Base-by-base conservation (phyloP, 2,888 invertebrate genomes). In the Adelphocoris suturalis region DNA sequence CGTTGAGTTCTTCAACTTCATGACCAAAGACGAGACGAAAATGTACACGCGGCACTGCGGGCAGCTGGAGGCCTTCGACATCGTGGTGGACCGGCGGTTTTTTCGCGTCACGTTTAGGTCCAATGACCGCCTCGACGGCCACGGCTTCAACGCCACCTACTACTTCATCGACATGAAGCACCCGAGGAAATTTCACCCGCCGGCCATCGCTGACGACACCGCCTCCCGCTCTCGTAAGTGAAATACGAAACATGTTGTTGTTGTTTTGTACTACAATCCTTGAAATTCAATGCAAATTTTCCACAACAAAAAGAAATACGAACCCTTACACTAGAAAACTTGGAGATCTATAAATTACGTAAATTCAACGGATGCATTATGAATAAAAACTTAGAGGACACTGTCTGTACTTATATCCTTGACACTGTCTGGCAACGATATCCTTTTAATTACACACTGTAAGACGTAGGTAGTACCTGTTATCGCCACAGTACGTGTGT, bases 81-180 rank as follows among this genome's bases (percentile, higher is more conserved):
- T 97, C 76, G 96, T 96, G 92, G 98, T 98, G 12, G 98, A 98
- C 93, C 95, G 97, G 90, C 96, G 97, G 92, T 99, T 98, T 94
- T 99, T 99, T 94, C 96, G 98, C 92, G 97, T 99, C 85, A 97
- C 98, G 9, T 99, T 99, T 94, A 95, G 97, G 93, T 98, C 99
- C 7, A 99, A 99, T 93, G 97, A 98, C 93, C 95, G 98, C 92
- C 96, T 98, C 92, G 99, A 99, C 93, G 98, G 97, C 76, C 97
- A 97, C 46, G 99, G 99, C 80, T 99, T 99, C 94, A 97, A 97
- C 92, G 99, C 98, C 14, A 96, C 96, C 91, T 99, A 98, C 94
- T 96, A 97, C 92, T 99, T 98, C 94, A 93, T 96, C 93, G 88
- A 89, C 84, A 23, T 81, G 86, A 86, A 86, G 23, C 86, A 86